phyloP scores from a whole-genome alignment of 2,797 vertebrate species.

The Bothrops alternatus region DNA sequence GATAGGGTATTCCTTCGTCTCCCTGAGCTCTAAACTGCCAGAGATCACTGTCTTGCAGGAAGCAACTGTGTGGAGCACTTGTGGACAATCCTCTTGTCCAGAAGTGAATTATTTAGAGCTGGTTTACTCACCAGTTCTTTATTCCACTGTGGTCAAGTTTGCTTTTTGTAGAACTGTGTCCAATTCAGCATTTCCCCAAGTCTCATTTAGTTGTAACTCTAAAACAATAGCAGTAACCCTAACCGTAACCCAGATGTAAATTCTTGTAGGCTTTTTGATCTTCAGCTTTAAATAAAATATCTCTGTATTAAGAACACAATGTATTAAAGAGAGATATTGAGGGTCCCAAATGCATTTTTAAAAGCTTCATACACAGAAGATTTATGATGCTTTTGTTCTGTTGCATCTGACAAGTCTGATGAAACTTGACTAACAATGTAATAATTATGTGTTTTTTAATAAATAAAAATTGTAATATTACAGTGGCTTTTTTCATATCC shows the following conservation, averaged over 20 bases:
- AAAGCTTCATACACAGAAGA: not conserved
- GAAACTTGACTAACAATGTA: constrained; percentile 48
- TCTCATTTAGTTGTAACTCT: not conserved
- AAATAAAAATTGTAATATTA: constrained; percentile 53
- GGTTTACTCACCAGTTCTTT: not conserved
- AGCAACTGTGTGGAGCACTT: not conserved
- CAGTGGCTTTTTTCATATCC: constrained; percentile 57
- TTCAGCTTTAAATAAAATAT: not conserved
- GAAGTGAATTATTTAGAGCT: not conserved
- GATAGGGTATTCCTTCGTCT: not conserved
- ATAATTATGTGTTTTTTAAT: constrained; percentile 52
- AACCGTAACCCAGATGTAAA: not conserved
- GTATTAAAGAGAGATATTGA: not conserved
- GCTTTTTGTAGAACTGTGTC: not conserved
- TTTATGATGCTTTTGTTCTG: constrained; percentile 5
- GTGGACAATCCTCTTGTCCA: not conserved
- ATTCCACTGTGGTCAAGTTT: not conserved
- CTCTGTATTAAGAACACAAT: not conserved
- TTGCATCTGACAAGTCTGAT: constrained; percentile 47
- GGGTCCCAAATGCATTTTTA: not conserved
- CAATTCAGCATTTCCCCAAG: not conserved
- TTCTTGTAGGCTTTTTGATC: not conserved
- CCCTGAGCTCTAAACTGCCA: not conserved
- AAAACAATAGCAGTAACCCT: not conserved
- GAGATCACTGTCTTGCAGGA: not conserved